Percentiles rank a stretch among this genome's conserved stretches.
Conservation (phyloP, 2,888 invertebrate genomes). For the Cantharis rustica region DNA sequence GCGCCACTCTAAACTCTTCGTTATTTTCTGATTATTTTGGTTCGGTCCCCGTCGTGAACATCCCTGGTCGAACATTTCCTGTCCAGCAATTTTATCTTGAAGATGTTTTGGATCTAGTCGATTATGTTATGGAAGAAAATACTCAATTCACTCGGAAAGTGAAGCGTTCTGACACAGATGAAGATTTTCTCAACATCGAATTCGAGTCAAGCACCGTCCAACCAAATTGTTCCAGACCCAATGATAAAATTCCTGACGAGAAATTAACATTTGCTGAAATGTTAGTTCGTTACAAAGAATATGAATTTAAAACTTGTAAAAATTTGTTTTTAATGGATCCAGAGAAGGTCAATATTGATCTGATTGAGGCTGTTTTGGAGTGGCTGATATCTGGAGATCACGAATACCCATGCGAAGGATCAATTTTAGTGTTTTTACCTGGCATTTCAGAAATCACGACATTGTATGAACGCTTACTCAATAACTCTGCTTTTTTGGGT, state of each 20-base stretch:
- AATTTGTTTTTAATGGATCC: slow-evolving; percentile 77
- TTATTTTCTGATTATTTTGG: slow-evolving; percentile 85
- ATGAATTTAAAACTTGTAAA: slow-evolving; percentile 69
- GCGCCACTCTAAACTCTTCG: slow-evolving; percentile 86
- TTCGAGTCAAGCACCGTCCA: slow-evolving; percentile 67
- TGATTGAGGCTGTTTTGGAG: slow-evolving; percentile 71
- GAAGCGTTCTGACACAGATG: slow-evolving; percentile 63
- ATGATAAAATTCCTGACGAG: slow-evolving; percentile 70
- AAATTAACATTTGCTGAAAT: slow-evolving; percentile 70
- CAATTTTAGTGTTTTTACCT: slow-evolving; percentile 80
- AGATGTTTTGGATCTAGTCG: slow-evolving; percentile 72
- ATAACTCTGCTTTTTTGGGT: slow-evolving; percentile 65
- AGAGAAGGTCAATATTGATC: slow-evolving; percentile 77
- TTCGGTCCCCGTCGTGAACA: slow-evolving; percentile 76
- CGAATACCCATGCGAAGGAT: slow-evolving; percentile 69
- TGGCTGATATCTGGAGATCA: slow-evolving; percentile 76
- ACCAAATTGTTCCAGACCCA: slow-evolving; percentile 61
- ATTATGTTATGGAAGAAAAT: slow-evolving; percentile 66
- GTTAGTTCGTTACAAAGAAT: slow-evolving; percentile 68
- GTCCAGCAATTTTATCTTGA: slow-evolving; percentile 82
- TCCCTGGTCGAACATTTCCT: slow-evolving; percentile 84
- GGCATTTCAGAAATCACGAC: slow-evolving; percentile 79
- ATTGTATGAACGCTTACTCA: slow-evolving; percentile 69
- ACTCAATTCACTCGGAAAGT: slow-evolving; percentile 68
- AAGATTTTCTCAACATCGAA: slow-evolving; percentile 70